phyloP scores from a whole-genome alignment of 2,797 vertebrate genomes.

The Cyprinodon diabolis region DNA sequence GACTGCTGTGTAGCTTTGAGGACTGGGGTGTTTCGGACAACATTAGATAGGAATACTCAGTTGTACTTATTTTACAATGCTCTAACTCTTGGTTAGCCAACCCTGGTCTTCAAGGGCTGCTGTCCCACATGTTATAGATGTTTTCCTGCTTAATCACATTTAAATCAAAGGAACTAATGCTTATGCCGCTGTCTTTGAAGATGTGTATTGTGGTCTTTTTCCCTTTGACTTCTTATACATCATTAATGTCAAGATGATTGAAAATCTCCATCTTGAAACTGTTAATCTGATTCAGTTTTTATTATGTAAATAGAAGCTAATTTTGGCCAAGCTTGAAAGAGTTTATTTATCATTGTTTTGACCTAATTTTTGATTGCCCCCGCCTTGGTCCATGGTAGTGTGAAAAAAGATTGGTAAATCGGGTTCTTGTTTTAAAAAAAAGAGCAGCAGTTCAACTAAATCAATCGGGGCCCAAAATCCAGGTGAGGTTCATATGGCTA shows the following conservation, averaged over 20 bases:
- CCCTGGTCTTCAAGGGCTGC: background rate
- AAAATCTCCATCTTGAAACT: too few relatives aligned
- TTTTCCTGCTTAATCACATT: background rate
- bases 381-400: background rate
- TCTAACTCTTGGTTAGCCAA: background rate
- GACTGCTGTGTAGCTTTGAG: background rate
- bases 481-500: background rate
- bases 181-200: background rate
- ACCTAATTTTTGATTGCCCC: background rate
- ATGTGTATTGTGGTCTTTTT: background rate
- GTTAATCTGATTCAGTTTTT: too few relatives aligned
- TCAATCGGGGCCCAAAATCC: background rate
- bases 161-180: too few relatives aligned
- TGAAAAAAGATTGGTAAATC: background rate
- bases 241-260: too few relatives aligned
- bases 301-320: too few relatives aligned
- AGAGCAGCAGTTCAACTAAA: background rate
- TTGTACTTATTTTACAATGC: background rate
- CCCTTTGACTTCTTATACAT: too few relatives aligned
- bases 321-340: too few relatives aligned
- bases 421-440: background rate
- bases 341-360: too few relatives aligned
- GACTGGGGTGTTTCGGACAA: background rate
- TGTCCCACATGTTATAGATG: background rate
- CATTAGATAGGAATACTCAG: background rate